Evolutionary conservation across 2,888 invertebrate genomes (phyloP), one percentile per base, ranked within the genome.

Genomic region (Chloromyia formosa): DNA sequence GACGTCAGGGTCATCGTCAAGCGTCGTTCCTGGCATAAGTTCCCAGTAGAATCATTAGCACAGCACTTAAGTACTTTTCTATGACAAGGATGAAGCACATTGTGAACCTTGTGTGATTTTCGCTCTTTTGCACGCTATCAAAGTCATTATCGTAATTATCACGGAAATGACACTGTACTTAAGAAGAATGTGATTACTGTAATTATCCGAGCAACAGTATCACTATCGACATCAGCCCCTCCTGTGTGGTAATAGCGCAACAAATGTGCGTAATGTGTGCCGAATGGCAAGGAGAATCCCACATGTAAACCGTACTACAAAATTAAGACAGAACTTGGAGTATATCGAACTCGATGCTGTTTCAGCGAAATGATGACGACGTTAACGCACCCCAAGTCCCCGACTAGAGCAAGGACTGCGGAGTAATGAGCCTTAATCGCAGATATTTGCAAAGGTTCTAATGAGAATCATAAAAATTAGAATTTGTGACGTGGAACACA

Each of bases 71-170:
- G 10, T n/a, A 7, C 49, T 3, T 10, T 49, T 49, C 14, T 49
- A 7, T 49, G 2, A n/a, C 16, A n/a, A 12, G 14, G 3, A 10
- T 3, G 27, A 35, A 35, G 10, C 49, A 49, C 49, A 49, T 49
- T 49, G 2, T 49, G 3, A 49, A 12, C 49, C 14, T 62, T 62
- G 62, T 18, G 16, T 62, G 16, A 35, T 62, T 62, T 62, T 62
- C 35, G 42, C 62, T 40, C 62, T 22, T 66, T 66, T 18, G 66
- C 66, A 66, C 66, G 45, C 49, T 49, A 66, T 66, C 66, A 66
- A 10, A 45, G 49, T 49, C 66, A 66, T 66, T 66, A 66, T 66
- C 66, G 45, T 66, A 14, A 66, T 66, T 66, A 66, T 35, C 66
- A 49, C 23, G 66, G 49, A 66, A 66, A 66, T 66, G 45, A 66